Evolutionary conservation across 2,888 invertebrate genomes (phyloP), one percentile per base, ranked within the genome.

Genomic region (Agapostemon virescens): DNA sequence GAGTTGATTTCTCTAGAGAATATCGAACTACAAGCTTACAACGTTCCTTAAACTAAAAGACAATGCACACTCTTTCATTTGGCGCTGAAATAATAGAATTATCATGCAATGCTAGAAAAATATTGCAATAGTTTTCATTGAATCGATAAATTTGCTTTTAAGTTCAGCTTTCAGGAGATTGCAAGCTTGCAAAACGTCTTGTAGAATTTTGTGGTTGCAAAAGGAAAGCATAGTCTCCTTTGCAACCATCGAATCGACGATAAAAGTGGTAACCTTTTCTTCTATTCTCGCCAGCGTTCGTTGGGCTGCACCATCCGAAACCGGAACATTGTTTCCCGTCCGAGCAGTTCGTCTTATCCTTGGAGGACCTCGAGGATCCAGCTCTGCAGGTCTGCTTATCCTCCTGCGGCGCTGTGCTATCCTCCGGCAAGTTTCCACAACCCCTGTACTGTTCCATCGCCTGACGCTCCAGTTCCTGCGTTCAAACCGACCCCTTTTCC

Each of bases 391-490:
- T 11, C 4, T 40, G 40, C 49, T 73, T 75, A 3, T 63, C 77
- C 3, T 74, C 58, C 11, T 5, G 52, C 20, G 64, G 45, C 23
- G 26, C 15, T 2, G 70, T 30, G 0, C 13, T 67, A 0, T 66
- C 78, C 0, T 79, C 85, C 33, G 67, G 77, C 5, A 26, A 38
- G 20, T 26, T 87, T 6, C 85, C 89, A 13, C 86, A 80, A 71
- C 85, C 87, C 77, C 82, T 87, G 67, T 92, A 92, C 74, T 92
- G 92, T 79, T 92, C 92, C 84, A 91, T 74, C 1, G 92, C 92
- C 55, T 92, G 91, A 2, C 89, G 90, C 40, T 92, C 92, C 15
- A 92, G 88, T 82, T 92, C 92, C 92, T 92, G 58, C n/a, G 64
- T 66, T 13, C 2, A 64, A 55, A 55, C n/a, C 1, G 52, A 13